Evolutionary conservation across 2,113 vertebrate genomes (phyloP).

Genomic region (Marmota monax): DNA sequence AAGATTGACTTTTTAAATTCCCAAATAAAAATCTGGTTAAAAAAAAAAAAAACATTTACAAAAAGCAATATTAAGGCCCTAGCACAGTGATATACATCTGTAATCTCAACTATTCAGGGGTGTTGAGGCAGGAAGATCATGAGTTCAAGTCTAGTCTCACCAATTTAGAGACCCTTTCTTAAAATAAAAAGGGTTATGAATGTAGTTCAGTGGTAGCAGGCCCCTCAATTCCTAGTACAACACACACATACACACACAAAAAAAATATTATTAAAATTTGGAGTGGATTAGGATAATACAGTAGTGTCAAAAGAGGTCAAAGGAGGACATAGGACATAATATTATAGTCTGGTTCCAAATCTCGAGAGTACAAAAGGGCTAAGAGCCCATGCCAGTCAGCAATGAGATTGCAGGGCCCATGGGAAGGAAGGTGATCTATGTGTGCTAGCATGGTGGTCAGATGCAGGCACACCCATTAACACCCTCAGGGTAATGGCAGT

Average conservation of each 20-base stretch:
- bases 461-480: neutral
- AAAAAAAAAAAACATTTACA: neutral
- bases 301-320: neutral
- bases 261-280: neutral
- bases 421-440: neutral
- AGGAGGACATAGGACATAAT: neutral
- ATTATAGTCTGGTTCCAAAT: neutral
- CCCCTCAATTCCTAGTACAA: no score
- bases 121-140: neutral
- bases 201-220: neutral
- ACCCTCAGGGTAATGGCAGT: neutral
- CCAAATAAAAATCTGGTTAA: neutral
- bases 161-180: neutral
- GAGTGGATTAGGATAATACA: neutral
- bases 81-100: neutral
- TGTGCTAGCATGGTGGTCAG: rapidly evolving
- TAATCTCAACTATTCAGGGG: neutral
- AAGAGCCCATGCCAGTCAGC: rapidly evolving
- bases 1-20: neutral
- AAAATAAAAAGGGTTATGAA: neutral
- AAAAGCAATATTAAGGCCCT: neutral
- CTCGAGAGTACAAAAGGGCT: neutral
- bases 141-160: neutral
- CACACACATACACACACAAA: no score
- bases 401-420: neutral